Percentiles rank a stretch among this genome's conserved stretches.
Evolutionary conservation across 2,888 invertebrate genomes (phyloP).

Genomic region (Nephrocerus scutellatus): DNA sequence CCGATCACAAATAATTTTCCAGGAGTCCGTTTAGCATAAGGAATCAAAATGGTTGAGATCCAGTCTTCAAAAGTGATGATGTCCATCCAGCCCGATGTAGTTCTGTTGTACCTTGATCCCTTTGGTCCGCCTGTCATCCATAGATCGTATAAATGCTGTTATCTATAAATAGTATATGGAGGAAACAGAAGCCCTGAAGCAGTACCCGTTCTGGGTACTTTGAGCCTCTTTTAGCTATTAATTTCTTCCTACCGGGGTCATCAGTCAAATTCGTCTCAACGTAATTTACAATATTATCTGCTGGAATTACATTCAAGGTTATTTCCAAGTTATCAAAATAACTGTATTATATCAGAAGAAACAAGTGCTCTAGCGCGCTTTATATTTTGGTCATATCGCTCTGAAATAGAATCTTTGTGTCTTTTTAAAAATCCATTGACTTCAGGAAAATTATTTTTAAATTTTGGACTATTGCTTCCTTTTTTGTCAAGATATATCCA

Average conservation of each 20-base stretch:
- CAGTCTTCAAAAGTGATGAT: too few relatives aligned
- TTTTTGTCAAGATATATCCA: not conserved
- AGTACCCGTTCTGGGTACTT: not conserved
- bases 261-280: constrained; percentile 2
- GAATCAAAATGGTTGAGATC: too few relatives aligned
- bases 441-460: too few relatives aligned
- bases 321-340: constrained; percentile 1
- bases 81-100: too few relatives aligned
- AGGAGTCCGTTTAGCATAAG: constrained; percentile 1
- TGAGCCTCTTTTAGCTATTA: not conserved
- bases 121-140: too few relatives aligned
- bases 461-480: not conserved
- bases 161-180: too few relatives aligned
- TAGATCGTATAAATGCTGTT: too few relatives aligned
- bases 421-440: too few relatives aligned
- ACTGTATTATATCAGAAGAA: not conserved
- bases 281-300: not conserved
- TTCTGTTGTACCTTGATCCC: too few relatives aligned
- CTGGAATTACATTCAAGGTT: not conserved
- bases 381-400: too few relatives aligned
- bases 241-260: not conserved
- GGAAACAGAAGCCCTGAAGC: constrained; percentile 3
- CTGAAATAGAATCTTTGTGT: too few relatives aligned
- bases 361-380: not conserved
- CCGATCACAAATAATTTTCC: constrained; percentile 1